Evolutionary conservation across 2,797 vertebrate genomes (phyloP).

Genomic region (Hippocampus kuda): DNA sequence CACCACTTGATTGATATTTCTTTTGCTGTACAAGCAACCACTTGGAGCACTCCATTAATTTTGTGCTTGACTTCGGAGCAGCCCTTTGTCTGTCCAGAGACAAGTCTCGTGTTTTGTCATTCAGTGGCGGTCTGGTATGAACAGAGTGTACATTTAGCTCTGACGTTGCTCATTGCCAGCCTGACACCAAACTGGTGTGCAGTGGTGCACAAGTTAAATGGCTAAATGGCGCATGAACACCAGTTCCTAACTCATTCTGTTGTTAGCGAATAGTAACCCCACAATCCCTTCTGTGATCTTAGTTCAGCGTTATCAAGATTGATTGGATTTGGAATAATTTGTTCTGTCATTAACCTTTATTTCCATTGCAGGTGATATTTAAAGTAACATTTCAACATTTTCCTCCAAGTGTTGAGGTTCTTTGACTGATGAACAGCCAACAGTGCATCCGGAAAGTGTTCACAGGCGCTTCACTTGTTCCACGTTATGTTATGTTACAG

Average conservation of each 20-base stretch:
- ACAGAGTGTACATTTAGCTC: background rate
- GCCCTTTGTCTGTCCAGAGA: background rate
- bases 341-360: background rate
- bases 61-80: background rate
- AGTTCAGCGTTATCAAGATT: background rate
- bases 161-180: background rate
- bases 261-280: background rate
- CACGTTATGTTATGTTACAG: no score
- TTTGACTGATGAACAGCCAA: no score
- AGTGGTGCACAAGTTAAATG: background rate
- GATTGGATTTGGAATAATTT: background rate
- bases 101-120: background rate
- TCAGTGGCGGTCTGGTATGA: background rate
- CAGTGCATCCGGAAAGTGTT: no score
- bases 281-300: background rate
- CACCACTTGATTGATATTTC: background rate
- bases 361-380: background rate
- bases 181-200: background rate
- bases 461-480: no score
- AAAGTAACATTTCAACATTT: no score
- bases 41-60: background rate
- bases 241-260: background rate
- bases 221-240: background rate
- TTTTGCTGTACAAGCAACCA: background rate
- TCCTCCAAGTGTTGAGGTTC: background rate